These are phyloP conservation scores for Gymnoscopelus microlampas DNA, from an alignment of 2,797 vertebrate genomes.

Conservation along the genomic window DNA sequence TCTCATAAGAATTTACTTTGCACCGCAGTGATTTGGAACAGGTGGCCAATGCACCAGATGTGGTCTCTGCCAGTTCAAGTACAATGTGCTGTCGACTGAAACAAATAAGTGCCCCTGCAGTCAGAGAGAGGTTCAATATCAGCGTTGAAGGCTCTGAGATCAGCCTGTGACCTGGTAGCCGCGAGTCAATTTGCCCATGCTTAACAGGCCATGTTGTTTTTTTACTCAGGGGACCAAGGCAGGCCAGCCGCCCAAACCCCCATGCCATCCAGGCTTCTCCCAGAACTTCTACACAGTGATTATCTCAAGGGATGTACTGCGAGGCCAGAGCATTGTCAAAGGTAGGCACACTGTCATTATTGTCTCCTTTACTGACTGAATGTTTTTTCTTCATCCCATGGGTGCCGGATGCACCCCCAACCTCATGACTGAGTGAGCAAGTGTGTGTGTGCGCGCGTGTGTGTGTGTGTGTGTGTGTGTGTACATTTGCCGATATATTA, in stretches of 20 bases:
- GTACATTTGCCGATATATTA: conserved; percentile 9
- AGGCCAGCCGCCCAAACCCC: conserved; percentile 84
- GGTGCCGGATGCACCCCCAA: conserved; percentile 36
- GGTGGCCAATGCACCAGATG: conserved; percentile 25
- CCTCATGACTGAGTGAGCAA: conserved; percentile 34
- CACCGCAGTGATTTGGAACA: conserved; percentile 18
- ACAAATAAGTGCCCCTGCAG: conserved; percentile 26
- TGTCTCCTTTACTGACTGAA: conserved; percentile 57
- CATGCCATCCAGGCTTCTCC: conserved; percentile 93
- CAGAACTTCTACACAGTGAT: conserved; percentile 92
- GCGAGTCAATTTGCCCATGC: conserved; percentile 62
- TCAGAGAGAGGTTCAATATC: conserved; percentile 39
- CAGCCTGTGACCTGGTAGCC: conserved; percentile 52
- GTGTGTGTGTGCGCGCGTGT: conserved; percentile 18
- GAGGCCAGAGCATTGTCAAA: conserved; percentile 94
- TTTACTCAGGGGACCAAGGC: conserved; percentile 81
- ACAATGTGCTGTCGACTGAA: conserved; percentile 13
- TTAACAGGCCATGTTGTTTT: conserved; percentile 64
- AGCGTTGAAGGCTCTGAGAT: conserved; percentile 47
- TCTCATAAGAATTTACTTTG: neutral
- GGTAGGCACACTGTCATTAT: conserved; percentile 81
- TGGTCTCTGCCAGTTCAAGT: conserved; percentile 20
- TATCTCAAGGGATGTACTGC: conserved; percentile 88
- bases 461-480: neutral
- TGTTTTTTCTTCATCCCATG: conserved; percentile 30